Evolutionary conservation across 64 coral and sea anemone species (phyloP), one percentile per base, ranked within the genome.

Genomic region (Trachythela sp.): DNA sequence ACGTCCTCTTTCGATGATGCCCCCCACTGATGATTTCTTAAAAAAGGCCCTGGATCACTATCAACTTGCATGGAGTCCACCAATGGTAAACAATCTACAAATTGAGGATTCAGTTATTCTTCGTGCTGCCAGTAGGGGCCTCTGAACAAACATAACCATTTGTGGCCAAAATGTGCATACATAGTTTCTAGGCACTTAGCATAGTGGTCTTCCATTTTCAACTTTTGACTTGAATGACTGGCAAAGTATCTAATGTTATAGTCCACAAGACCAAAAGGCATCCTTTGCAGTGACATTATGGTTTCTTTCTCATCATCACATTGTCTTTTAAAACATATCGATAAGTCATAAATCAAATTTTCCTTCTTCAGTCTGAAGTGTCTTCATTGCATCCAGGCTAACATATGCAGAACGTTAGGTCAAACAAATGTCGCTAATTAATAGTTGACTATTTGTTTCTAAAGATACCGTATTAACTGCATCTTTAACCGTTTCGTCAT

Each of bases 191-290:
- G 36, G 15, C 51, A 87, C 30, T 60, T 5, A 39, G 20, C 86
- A 87, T 36, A 87, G 34, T 87, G 49, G 4, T 87, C 49, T 39
- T 67, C 86, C 4, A 87, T 87, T n/a, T n/a, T n/a, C n/a, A n/a
- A n/a, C n/a, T n/a, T 60, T 36, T 58, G 48, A 8, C 20, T 60
- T 2, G 17, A 48, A 0, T 87, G 15, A 35, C 1, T 17, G 48
- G 49, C 56, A 60, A 87, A 87, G 36, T 48, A 34, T 7, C 51
- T 1, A 10, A 60, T 36, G 85, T 87, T 87, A 39, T 59, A 59
- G 37, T 87, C 52, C 10, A 59, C 29, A 1, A 33, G 8, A 0
- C 85, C 85, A 60, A 87, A 59, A 8, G 85, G 50, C 85, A 87
- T 87, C 22, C 52, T 54, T 5, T 60, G 15, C 26, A 60, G 3